Conservation (phyloP, 2,797 vertebrate genomes). For the Pseudochirops corinnae region DNA sequence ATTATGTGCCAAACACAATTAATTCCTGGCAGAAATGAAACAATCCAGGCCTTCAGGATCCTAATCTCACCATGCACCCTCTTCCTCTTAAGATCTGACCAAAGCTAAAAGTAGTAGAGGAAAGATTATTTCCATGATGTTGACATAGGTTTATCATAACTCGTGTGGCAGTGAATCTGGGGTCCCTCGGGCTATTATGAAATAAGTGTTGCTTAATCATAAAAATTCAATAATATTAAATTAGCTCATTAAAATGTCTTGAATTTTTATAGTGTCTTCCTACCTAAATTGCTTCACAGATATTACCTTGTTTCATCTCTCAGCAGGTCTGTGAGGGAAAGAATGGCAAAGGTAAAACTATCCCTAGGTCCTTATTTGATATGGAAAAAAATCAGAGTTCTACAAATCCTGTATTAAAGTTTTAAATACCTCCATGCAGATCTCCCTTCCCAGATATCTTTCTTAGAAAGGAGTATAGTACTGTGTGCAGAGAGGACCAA, state of each 20-base stretch:
- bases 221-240: constrained; percentile 8
- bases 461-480: neutral
- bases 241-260: constrained; percentile 22
- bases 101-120: neutral
- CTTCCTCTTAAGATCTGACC: neutral
- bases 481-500: neutral
- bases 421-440: neutral
- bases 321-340: neutral
- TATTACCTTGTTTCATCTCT: neutral
- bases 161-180: neutral
- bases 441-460: neutral
- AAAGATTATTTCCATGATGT: neutral
- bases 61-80: neutral
- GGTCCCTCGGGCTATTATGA: neutral
- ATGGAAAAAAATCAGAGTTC: neutral
- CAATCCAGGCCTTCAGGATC: neutral
- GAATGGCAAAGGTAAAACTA: constrained; percentile 16
- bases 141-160: neutral
- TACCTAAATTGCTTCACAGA: neutral
- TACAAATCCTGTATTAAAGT: neutral
- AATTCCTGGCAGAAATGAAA: neutral
- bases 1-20: neutral
- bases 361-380: constrained; percentile 1
- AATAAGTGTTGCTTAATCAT: neutral
- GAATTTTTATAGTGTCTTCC: neutral